Evolutionary conservation across 2,113 vertebrate genomes (phyloP).

Genomic region (Dicaeum eximium): DNA sequence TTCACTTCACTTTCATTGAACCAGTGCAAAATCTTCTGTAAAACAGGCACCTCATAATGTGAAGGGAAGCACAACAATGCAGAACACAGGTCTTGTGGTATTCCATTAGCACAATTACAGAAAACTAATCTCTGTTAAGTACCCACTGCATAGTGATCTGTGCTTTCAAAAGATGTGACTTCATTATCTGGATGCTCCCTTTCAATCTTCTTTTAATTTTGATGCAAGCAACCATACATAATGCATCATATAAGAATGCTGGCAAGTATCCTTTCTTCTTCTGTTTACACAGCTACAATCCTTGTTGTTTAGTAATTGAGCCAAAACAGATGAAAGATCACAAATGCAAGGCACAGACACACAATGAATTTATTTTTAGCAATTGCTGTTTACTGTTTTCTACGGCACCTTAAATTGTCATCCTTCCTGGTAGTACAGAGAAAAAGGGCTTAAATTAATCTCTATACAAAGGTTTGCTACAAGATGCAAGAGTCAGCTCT

Average conservation of each 20-base stretch:
- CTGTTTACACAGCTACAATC: neutral
- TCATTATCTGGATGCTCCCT: neutral
- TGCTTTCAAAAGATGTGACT: neutral
- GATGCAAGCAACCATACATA: neutral
- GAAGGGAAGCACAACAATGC: neutral
- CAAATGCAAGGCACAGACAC: neutral
- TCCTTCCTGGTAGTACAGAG: neutral
- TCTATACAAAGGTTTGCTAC: neutral
- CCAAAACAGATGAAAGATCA: neutral
- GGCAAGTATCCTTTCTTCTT: neutral
- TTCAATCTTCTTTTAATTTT: neutral
- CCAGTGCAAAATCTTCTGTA: neutral
- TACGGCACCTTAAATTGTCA: neutral
- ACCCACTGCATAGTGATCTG: neutral
- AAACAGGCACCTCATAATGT: rapidly evolving
- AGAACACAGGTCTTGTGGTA: neutral
- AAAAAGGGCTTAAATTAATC: neutral
- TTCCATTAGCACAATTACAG: neutral
- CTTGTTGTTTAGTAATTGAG: neutral
- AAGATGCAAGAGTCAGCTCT: neutral
- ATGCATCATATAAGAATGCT: neutral
- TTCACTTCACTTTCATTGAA: neutral
- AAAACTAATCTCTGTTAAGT: neutral
- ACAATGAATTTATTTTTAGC: neutral
- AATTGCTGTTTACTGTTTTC: neutral